A percentile compares a stretch with the other conserved stretches of the same genome.
Conservation (phyloP, 2,797 vertebrate genomes). For the Pelodytes ibericus region DNA sequence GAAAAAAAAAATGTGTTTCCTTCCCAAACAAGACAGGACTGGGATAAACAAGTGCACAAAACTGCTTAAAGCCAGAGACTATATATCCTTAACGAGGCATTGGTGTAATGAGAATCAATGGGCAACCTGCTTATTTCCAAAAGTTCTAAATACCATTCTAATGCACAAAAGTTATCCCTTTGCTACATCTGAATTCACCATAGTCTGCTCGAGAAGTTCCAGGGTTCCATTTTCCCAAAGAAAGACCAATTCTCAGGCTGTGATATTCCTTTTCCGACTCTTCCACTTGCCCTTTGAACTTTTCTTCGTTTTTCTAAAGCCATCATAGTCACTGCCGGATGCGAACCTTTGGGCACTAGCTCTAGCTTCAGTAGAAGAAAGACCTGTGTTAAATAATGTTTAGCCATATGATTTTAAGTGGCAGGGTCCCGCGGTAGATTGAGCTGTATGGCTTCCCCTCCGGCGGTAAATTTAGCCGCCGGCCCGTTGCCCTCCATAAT, state of each 20-base stretch:
- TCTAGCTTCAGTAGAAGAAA: constrained; percentile 42
- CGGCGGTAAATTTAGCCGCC: constrained; percentile 60
- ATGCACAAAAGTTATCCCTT: constrained; percentile 1
- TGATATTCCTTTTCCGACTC: constrained; percentile 9
- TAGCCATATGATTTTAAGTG: constrained; percentile 20
- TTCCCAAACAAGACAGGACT: not conserved
- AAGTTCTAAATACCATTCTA: constrained; percentile 12
- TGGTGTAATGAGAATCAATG: not conserved
- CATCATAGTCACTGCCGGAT: constrained; percentile 45
- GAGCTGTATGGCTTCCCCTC: constrained; percentile 64
- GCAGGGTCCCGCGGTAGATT: constrained; percentile 71
- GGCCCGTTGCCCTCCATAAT: constrained; percentile 68
- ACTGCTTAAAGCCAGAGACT: not conserved
- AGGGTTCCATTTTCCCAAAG: not conserved
- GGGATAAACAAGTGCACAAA: not conserved
- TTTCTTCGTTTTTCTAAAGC: constrained; percentile 39
- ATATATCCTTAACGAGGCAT: too few species aligned
- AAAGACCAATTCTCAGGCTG: not conserved
- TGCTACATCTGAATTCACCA: not conserved
- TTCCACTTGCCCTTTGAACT: constrained; percentile 24
- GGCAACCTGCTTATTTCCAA: not conserved
- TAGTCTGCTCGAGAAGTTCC: not conserved
- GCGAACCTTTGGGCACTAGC: constrained; percentile 48
- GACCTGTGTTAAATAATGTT: constrained; percentile 11
- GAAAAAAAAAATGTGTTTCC: not conserved